Evolutionary conservation across 2,888 invertebrate species (phyloP).

Genomic region (Spilosoma lubricipeda): DNA sequence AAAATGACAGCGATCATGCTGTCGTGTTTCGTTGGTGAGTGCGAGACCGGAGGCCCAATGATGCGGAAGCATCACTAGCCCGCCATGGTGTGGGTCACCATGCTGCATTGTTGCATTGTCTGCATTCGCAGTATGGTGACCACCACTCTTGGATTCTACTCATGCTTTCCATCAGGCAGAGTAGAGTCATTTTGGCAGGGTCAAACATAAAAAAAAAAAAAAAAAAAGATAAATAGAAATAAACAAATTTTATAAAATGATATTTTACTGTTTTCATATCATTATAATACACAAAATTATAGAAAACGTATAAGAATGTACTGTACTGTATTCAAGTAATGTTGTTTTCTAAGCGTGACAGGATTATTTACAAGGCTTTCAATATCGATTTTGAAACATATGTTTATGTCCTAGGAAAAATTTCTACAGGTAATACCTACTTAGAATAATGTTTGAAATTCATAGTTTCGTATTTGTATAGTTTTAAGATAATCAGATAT

Average conservation of each 20-base stretch:
- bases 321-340: neutral
- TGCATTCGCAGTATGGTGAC: too few species aligned
- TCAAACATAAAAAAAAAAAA: too few species aligned
- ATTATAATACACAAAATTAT: constrained; percentile 42
- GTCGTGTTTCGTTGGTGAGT: too few species aligned
- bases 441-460: neutral
- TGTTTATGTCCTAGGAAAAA: neutral
- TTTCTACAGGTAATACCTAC: neutral
- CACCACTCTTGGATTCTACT: too few species aligned
- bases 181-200: too few species aligned
- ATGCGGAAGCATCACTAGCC: too few species aligned
- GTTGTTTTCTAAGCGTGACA: neutral
- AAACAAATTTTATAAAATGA: constrained; percentile 15
- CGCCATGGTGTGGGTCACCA: too few species aligned
- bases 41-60: too few species aligned
- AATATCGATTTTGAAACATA: neutral
- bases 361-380: neutral
- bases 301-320: constrained; percentile 16
- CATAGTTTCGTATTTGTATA: neutral
- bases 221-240: neutral
- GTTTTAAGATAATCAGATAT: neutral
- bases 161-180: too few species aligned
- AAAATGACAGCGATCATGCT: too few species aligned
- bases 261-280: constrained; percentile 36
- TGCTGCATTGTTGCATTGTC: too few species aligned